Conservation (phyloP, 1,140 invertebrate species). For the Rhagoletis pomonella region DNA sequence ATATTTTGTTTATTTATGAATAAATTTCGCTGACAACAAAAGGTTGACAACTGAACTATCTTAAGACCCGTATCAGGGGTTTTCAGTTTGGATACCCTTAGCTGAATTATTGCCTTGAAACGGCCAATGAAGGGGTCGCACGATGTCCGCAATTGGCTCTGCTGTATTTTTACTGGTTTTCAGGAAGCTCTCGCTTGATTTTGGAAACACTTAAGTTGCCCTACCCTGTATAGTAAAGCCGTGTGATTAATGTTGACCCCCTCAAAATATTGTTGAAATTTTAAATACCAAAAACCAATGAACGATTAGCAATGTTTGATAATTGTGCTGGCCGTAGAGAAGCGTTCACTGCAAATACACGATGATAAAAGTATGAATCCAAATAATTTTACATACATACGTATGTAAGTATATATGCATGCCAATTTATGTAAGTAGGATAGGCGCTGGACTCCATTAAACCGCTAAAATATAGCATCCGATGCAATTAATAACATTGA, state of each 20-base stretch:
- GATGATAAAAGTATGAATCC: neutral
- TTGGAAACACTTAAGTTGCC: no score
- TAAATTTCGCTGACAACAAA: no score
- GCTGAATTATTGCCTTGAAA: no score
- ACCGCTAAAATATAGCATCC: neutral
- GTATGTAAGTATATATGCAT: neutral
- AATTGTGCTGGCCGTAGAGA: neutral
- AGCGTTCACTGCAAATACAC: neutral
- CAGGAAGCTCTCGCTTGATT: no score
- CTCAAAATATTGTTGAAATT: neutral
- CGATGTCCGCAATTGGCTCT: no score
- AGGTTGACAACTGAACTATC: no score
- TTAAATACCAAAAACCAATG: neutral
- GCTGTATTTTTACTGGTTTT: no score
- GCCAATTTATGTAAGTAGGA: neutral
- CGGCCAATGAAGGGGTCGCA: no score
- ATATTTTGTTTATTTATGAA: no score
- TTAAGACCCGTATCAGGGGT: no score
- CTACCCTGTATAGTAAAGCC: neutral
- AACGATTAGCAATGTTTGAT: neutral
- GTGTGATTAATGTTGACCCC: neutral
- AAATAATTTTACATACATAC: neutral
- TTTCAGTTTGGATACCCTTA: no score
- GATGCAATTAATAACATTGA: conserved; percentile 4
- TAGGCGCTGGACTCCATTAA: neutral